Conservation (phyloP, 2,888 invertebrate species). For the Coleophora flavipennella region DNA sequence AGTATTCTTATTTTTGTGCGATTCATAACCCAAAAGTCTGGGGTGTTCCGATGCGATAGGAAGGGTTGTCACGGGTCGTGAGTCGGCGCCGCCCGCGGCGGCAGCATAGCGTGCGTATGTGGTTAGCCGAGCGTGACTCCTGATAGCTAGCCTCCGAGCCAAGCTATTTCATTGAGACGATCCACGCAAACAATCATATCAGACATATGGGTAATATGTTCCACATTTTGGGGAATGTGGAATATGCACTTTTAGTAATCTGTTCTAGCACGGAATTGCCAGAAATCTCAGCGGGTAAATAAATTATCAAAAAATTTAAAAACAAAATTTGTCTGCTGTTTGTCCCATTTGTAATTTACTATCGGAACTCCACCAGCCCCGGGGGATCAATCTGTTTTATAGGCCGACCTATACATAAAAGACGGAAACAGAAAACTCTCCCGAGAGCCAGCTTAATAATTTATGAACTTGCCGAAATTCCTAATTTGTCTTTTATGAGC, state of each 20-base stretch:
- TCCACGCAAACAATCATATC: slow-evolving; percentile 21
- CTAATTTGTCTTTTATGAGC: slow-evolving; percentile 12
- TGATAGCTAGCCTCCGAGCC: slow-evolving; percentile 35
- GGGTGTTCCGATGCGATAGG: too few relatives aligned
- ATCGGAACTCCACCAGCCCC: slow-evolving; percentile 38
- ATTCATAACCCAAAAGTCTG: too few relatives aligned
- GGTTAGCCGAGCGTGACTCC: slow-evolving; percentile 36
- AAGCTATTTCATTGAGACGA: slow-evolving; percentile 4
- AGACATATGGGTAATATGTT: too few relatives aligned
- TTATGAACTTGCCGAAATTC: slow-evolving; percentile 35
- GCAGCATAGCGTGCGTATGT: slow-evolving; percentile 13
- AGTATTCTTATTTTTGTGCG: too few relatives aligned
- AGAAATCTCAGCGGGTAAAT: neutral
- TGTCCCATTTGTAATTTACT: slow-evolving; percentile 34
- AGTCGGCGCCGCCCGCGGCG: too few relatives aligned
- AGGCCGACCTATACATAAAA: slow-evolving; percentile 46
- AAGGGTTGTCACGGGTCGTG: too few relatives aligned
- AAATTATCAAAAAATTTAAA: slow-evolving; percentile 1
- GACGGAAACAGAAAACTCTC: slow-evolving; percentile 43
- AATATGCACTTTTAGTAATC: slow-evolving; percentile 1
- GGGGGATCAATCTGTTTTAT: slow-evolving; percentile 46
- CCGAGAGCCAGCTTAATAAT: slow-evolving; percentile 36
- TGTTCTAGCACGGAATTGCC: too few relatives aligned
- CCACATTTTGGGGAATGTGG: too few relatives aligned
- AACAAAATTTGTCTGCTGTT: slow-evolving; percentile 20